Conservation (phyloP, 2,113 vertebrate species). For the Donacobius atricapilla region DNA sequence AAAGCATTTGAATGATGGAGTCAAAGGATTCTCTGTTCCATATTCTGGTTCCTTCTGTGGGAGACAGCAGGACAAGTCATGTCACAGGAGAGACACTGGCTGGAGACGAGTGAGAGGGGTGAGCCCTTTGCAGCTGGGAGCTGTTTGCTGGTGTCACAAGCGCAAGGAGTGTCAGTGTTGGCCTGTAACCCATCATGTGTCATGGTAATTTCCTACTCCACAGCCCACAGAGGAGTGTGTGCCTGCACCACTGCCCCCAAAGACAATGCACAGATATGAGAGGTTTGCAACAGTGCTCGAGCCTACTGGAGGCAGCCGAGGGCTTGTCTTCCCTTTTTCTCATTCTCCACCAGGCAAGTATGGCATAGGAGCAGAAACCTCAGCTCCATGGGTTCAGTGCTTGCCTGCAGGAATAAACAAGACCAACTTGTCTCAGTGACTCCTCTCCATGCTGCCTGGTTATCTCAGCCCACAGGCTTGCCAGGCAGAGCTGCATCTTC, state of each 20-base stretch:
- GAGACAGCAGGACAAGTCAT: neutral
- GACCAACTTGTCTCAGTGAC: neutral
- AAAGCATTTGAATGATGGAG: no score
- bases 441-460: neutral
- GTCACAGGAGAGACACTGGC: fast-evolving
- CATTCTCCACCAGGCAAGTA: neutral
- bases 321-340: neutral
- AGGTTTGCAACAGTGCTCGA: no score
- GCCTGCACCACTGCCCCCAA: neutral
- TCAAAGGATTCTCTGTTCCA: neutral
- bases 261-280: fast-evolving
- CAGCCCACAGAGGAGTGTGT: neutral
- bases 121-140: neutral
- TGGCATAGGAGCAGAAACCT: neutral
- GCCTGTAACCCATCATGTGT: neutral
- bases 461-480: neutral
- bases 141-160: neutral
- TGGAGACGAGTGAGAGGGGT: neutral
- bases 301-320: neutral
- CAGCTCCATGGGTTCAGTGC: neutral
- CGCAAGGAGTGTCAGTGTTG: fast-evolving
- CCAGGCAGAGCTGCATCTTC: neutral
- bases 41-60: neutral
- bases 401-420: neutral
- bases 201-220: neutral